Conservation (phyloP, 2,113 vertebrate genomes). For the Dromas ardeola region DNA sequence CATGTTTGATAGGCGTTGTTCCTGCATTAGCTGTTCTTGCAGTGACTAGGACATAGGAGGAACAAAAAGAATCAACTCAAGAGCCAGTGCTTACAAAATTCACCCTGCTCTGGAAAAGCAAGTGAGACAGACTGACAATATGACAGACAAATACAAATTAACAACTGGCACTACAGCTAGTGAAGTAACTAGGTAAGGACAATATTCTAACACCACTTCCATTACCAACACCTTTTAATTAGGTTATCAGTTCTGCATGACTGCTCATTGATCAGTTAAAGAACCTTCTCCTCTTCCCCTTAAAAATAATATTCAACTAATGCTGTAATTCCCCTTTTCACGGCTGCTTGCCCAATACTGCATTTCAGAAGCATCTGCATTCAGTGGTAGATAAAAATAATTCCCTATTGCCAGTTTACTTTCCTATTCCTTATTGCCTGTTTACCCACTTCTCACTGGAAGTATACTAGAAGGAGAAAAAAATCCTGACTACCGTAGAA, state of each 20-base stretch:
- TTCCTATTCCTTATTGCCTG: background rate
- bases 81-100: background rate
- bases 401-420: background rate
- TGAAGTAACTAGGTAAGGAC: background rate
- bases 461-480: background rate
- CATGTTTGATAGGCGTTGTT: constrained; percentile 87
- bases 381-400: background rate
- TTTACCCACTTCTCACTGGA: background rate
- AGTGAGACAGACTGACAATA: background rate
- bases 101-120: background rate
- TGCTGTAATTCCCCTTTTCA: background rate
- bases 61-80: background rate
- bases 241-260: background rate
- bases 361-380: background rate
- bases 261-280: background rate
- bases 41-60: constrained; percentile 69
- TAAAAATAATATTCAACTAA: background rate
- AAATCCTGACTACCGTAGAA: background rate
- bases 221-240: background rate
- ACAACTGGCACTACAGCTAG: background rate
- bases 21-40: constrained; percentile 85
- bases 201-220: background rate
- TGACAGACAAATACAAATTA: background rate
- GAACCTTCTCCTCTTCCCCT: background rate
- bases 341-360: background rate